Evolutionary conservation across 2,797 vertebrate species (phyloP).

Genomic region (Neomorphus geoffroyi): DNA sequence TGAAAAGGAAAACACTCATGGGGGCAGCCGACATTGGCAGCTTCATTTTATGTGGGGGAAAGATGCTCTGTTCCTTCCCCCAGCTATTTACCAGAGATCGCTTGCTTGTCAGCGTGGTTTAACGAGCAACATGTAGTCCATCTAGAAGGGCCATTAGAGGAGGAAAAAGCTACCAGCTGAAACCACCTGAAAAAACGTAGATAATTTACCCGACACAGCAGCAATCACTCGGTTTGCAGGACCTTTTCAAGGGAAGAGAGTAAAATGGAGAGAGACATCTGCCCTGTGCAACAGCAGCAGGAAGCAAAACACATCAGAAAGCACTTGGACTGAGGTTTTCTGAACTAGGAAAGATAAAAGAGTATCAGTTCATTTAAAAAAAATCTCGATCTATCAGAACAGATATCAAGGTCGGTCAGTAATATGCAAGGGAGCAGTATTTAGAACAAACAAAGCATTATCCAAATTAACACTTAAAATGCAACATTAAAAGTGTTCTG

Average conservation of each 20-base stretch:
- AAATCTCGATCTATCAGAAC: background rate
- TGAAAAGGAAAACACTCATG: background rate
- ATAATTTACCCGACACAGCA: background rate
- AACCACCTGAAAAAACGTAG: background rate
- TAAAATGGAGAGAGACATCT: background rate
- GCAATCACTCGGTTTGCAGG: background rate
- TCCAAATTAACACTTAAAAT: background rate
- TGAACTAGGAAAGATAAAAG: background rate
- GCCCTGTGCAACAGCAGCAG: background rate
- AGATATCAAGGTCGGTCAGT: background rate
- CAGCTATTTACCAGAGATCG: background rate
- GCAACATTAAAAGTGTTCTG: background rate
- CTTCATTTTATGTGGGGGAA: background rate
- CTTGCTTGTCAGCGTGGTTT: background rate
- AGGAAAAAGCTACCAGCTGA: background rate
- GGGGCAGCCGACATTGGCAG: background rate
- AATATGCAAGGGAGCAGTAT: background rate
- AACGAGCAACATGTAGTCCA: rapidly evolving
- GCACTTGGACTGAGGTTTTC: background rate
- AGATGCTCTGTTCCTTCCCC: background rate
- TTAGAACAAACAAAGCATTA: background rate
- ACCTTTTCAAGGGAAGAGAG: background rate
- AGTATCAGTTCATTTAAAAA: background rate
- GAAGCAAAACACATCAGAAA: background rate
- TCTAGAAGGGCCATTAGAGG: background rate